phyloP scores from a whole-genome alignment of 2,113 vertebrate genomes.

The Mus pahari region DNA sequence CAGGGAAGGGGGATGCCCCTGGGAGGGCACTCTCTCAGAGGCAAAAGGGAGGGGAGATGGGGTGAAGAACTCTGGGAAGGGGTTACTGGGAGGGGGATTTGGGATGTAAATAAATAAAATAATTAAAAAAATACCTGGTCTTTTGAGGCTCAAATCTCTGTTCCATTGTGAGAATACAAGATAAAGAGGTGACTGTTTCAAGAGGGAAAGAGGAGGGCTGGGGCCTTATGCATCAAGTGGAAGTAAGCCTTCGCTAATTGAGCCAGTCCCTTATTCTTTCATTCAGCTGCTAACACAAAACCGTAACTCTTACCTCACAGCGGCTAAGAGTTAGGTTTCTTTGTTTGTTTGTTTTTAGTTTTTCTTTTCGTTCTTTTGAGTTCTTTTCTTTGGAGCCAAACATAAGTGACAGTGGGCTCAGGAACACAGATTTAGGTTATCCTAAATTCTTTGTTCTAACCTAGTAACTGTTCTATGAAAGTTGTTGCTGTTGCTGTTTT shows the following conservation, averaged over 20 bases:
- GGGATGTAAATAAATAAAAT: no score
- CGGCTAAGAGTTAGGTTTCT: background rate
- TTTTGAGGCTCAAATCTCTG: background rate
- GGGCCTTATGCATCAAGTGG: no score
- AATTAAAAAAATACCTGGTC: background rate
- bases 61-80: no score
- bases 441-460: background rate
- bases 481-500: no score
- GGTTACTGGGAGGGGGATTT: no score
- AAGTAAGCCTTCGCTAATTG: background rate
- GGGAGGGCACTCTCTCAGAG: no score
- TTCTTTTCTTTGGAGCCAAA: background rate
- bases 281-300: no score
- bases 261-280: background rate
- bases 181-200: background rate
- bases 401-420: background rate
- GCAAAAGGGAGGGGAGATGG: no score
- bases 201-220: background rate
- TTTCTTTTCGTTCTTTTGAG: background rate
- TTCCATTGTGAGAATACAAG: background rate
- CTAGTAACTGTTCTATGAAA: background rate
- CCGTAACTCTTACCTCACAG: background rate
- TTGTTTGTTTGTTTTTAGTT: background rate
- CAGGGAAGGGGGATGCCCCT: no score
- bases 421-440: background rate